These are phyloP conservation scores for Orthochromis malagaraziensis DNA, from an alignment of 2,113 vertebrate species.

Conservation along the genomic window DNA sequence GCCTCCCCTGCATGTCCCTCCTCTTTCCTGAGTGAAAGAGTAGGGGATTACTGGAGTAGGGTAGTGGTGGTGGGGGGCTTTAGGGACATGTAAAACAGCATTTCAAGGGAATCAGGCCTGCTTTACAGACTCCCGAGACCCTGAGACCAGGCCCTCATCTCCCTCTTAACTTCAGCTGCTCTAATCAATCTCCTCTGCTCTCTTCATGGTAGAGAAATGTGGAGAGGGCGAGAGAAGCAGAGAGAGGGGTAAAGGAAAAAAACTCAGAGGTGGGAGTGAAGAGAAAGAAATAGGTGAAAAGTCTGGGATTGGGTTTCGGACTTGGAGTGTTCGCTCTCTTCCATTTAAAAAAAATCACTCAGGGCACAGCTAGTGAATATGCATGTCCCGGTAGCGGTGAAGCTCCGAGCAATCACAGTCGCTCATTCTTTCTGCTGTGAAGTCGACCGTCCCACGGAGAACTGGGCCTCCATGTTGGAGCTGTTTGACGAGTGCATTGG, in stretches of 20 bases:
- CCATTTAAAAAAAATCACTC: not conserved
- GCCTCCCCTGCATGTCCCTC: slow-evolving; percentile 16
- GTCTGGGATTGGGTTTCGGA: slow-evolving; percentile 38
- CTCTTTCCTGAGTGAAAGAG: slow-evolving; percentile 16
- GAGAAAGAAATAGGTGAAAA: slow-evolving; percentile 41
- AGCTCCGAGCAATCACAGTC: slow-evolving; percentile 48
- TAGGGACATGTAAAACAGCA: slow-evolving; percentile 49
- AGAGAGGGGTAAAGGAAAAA: not conserved
- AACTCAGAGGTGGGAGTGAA: not conserved
- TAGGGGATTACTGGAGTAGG: slow-evolving; percentile 26
- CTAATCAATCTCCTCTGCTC: slow-evolving; percentile 66
- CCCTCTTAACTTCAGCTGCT: slow-evolving; percentile 53
- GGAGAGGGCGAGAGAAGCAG: not conserved
- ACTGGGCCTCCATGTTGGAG: not conserved
- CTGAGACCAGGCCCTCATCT: slow-evolving; percentile 42
- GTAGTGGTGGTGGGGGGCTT: not conserved
- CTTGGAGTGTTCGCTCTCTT: not conserved
- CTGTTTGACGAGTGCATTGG: slow-evolving; percentile 24
- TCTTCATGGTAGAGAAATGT: slow-evolving; percentile 31
- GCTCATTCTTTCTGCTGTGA: slow-evolving; percentile 39
- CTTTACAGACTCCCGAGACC: slow-evolving; percentile 43
- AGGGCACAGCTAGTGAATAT: slow-evolving; percentile 55
- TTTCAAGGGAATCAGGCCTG: slow-evolving; percentile 58
- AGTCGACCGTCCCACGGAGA: slow-evolving; percentile 41
- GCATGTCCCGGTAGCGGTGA: slow-evolving; percentile 29